Evolutionary conservation across 2,797 vertebrate genomes (phyloP).

Genomic region (Pelodytes ibericus): DNA sequence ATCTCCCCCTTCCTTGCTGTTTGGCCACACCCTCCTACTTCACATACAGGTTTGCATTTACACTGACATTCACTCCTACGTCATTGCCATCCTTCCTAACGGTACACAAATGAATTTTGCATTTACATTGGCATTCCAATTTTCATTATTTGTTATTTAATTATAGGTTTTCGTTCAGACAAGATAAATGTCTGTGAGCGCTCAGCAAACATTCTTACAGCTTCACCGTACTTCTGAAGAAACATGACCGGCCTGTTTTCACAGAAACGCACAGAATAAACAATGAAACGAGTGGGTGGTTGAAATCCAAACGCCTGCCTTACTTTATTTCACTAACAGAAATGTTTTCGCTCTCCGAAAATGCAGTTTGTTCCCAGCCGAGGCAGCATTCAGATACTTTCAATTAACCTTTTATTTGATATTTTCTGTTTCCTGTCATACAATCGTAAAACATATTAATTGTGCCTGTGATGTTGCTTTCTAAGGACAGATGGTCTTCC

Average conservation of each 20-base stretch:
- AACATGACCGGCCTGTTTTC: slow-evolving; percentile 49
- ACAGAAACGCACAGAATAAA: slow-evolving; percentile 66
- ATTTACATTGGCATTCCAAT: too few relatives aligned
- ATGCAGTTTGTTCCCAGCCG: slow-evolving; percentile 68
- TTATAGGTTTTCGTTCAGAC: slow-evolving; percentile 25
- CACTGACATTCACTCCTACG: too few relatives aligned
- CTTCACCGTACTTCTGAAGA: slow-evolving; percentile 38
- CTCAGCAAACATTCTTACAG: slow-evolving; percentile 24
- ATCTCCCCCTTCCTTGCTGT: too few relatives aligned
- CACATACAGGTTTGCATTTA: too few relatives aligned
- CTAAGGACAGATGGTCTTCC: slow-evolving; percentile 77
- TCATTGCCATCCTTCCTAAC: too few relatives aligned
- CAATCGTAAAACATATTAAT: slow-evolving; percentile 79
- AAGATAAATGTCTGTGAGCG: slow-evolving; percentile 22
- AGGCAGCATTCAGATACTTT: slow-evolving; percentile 76
- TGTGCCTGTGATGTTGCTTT: slow-evolving; percentile 76
- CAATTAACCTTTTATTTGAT: slow-evolving; percentile 83
- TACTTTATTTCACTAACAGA: slow-evolving; percentile 66
- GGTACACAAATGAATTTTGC: too few relatives aligned
- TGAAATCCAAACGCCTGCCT: slow-evolving; percentile 69
- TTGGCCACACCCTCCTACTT: too few relatives aligned
- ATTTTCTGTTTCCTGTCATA: slow-evolving; percentile 83
- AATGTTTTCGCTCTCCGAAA: slow-evolving; percentile 64
- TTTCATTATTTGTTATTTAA: slow-evolving; percentile 36
- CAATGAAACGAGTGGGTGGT: slow-evolving; percentile 62